Percentiles rank a stretch among this genome's conserved stretches.
Evolutionary conservation across 2,113 vertebrate species (phyloP).

Genomic region (Dicentrarchus labrax): DNA sequence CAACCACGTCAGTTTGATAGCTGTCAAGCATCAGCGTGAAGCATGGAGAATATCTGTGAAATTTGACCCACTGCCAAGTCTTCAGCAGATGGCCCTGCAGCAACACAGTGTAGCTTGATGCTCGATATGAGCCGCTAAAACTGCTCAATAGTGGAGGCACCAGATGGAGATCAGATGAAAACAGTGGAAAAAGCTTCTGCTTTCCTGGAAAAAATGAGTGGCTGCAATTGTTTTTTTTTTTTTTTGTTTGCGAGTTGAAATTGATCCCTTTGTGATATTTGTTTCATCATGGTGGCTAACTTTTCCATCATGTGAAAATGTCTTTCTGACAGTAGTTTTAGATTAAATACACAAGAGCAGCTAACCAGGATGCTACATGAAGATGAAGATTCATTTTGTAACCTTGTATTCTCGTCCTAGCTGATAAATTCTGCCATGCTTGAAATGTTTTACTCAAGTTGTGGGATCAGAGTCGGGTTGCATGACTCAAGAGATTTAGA

Average conservation of each 20-base stretch:
- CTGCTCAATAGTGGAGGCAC: conserved; percentile 46
- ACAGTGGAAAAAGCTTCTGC: conserved; percentile 38
- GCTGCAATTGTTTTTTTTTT: not conserved
- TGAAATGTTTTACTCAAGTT: not conserved
- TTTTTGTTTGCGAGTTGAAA: not conserved
- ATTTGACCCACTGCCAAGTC: conserved; percentile 66
- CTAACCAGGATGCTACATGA: no score
- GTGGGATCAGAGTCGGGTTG: not conserved
- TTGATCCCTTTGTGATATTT: not conserved
- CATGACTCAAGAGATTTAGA: not conserved
- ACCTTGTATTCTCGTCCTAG: not conserved
- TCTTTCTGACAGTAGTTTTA: not conserved
- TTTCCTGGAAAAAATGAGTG: conserved; percentile 17
- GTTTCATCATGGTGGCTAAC: not conserved
- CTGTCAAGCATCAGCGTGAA: conserved; percentile 51
- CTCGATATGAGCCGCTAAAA: conserved; percentile 55
- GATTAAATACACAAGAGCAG: not conserved
- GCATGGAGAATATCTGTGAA: conserved; percentile 56
- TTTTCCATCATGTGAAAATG: not conserved
- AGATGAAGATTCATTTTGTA: not conserved
- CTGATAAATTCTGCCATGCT: not conserved
- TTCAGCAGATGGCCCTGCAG: conserved; percentile 69
- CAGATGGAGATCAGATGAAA: conserved; percentile 62
- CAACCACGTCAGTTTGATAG: conserved; percentile 52
- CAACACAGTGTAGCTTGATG: conserved; percentile 33